phyloP scores from a whole-genome alignment of 2,888 invertebrate genomes.

The Unio pictorum region DNA sequence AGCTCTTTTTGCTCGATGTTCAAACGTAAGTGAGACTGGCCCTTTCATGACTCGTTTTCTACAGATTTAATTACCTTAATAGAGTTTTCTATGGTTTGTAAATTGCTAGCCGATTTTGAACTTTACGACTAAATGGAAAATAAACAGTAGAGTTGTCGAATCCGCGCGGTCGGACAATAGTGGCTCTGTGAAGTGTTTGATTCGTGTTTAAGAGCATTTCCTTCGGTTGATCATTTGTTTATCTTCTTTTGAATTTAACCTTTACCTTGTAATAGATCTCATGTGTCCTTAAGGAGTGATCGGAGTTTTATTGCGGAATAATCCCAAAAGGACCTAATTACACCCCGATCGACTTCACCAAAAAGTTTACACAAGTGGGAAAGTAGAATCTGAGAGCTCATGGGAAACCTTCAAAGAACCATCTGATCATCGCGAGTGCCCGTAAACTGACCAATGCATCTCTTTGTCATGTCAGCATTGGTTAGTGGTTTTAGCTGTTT shows the following conservation, averaged over 20 bases:
- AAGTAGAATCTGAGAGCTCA: not conserved
- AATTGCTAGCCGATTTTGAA: not conserved
- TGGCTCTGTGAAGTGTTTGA: slow-evolving; percentile 22
- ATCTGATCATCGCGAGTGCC: no score
- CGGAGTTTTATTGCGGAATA: slow-evolving; percentile 3
- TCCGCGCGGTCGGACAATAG: slow-evolving; percentile 21
- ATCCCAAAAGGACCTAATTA: slow-evolving; percentile 29
- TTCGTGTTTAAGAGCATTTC: slow-evolving; percentile 32
- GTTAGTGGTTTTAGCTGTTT: no score
- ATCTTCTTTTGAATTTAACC: slow-evolving; percentile 30
- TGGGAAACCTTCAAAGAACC: no score
- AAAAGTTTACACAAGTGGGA: slow-evolving; percentile 23
- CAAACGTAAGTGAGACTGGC: no score
- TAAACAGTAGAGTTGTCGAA: slow-evolving; percentile 34
- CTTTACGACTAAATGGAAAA: slow-evolving; percentile 26
- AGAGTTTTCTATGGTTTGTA: slow-evolving; percentile 5
- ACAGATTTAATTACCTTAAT: slow-evolving; percentile 7
- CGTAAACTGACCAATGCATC: no score
- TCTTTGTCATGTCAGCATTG: no score
- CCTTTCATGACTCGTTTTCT: no score
- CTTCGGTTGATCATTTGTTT: slow-evolving; percentile 24
- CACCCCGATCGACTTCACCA: slow-evolving; percentile 23
- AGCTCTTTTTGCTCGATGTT: no score
- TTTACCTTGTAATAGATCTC: slow-evolving; percentile 4
- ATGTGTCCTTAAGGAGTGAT: not conserved